Conservation (phyloP, 2,113 vertebrate genomes). For the Bagarius yarrelli region DNA sequence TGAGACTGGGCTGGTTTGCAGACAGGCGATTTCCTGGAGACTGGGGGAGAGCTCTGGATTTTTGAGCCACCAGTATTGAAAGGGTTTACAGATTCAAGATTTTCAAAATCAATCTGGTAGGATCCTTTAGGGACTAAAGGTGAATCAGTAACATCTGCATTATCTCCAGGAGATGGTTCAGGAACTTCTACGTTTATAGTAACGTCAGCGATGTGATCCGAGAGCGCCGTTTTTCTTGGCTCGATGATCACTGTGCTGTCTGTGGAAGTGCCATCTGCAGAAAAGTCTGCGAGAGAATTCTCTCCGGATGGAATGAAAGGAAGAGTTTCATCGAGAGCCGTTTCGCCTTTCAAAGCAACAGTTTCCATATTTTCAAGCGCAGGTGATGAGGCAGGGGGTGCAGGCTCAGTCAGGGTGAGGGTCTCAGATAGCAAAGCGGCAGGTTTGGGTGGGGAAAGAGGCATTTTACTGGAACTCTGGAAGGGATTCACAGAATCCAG, state of each 20-base stretch:
- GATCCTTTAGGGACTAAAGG: constrained; percentile 48
- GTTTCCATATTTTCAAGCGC: constrained; percentile 17
- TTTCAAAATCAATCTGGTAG: constrained; percentile 64
- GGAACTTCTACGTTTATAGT: constrained; percentile 27
- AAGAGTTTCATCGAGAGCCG: constrained; percentile 67
- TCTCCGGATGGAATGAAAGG: constrained; percentile 63
- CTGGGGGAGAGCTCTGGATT: constrained; percentile 60
- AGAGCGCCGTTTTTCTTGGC: background rate
- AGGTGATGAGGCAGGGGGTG: background rate
- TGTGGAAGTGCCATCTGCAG: constrained; percentile 55
- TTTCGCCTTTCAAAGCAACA: constrained; percentile 34
- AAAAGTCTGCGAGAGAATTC: constrained; percentile 62
- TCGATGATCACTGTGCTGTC: constrained; percentile 69
- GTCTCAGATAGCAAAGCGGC: constrained; percentile 17
- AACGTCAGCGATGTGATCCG: background rate
- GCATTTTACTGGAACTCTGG: constrained; percentile 55
- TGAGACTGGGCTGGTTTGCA: constrained; percentile 5
- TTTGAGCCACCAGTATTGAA: constrained; percentile 63
- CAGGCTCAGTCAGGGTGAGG: background rate
- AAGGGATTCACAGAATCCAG: constrained; percentile 63
- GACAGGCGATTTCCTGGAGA: constrained; percentile 28
- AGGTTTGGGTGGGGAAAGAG: constrained; percentile 52
- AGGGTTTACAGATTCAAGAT: constrained; percentile 60
- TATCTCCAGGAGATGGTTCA: constrained; percentile 42
- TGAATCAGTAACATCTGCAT: constrained; percentile 45